Base-by-base conservation (phyloP, 2,888 invertebrate species). In the Eupithecia inturbata region DNA sequence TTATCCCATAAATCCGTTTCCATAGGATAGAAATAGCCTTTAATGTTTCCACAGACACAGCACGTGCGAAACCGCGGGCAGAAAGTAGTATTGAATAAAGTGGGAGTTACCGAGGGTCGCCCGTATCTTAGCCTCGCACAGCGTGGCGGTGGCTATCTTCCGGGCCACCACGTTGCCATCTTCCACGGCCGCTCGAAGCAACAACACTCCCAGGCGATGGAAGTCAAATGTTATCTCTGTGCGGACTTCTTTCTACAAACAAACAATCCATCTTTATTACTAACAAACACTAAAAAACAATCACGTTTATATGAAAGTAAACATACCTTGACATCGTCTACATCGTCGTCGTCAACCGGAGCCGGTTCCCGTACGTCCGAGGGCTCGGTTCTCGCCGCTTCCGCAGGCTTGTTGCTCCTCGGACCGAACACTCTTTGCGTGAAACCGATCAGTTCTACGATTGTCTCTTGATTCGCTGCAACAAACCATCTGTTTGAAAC, bases 141-240 rank as follows among this genome's bases (percentile, higher is more conserved):
- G 96, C 19, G 98, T 99, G 26, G 98, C 98, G 0, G 99, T 99
- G 74, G 98, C 98, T 76, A 99, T 97, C 95, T 99, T 99, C 81
- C 97, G 96, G 0, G 97, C 98, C 41, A 96, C 95, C 68, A 97
- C 91, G 79, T 94, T 93, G 63, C 96, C 96, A 79, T 97, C 97
- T 80, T 96, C 96, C 83, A 97, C 95, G 0, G 97, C 96, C 0
- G 98, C 98, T 75, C 98, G 95, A 78, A 99, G 93, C 79, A 99
- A 94, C 73, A 99, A 92, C 76, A 99, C 97, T 89, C 98, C 99
- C 74, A 99, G 93, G 16, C 98, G 96, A 89, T 98, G 98, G 89
- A 99, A 99, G 89, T 99, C 98, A 85, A 99, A 99, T 33, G 97
- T 97, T 33, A 99, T 95, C 92, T 98, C 97, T 1, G 97, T 97